Evolutionary conservation across 2,888 invertebrate species (phyloP).

Genomic region (Perizoma flavofasciatum): DNA sequence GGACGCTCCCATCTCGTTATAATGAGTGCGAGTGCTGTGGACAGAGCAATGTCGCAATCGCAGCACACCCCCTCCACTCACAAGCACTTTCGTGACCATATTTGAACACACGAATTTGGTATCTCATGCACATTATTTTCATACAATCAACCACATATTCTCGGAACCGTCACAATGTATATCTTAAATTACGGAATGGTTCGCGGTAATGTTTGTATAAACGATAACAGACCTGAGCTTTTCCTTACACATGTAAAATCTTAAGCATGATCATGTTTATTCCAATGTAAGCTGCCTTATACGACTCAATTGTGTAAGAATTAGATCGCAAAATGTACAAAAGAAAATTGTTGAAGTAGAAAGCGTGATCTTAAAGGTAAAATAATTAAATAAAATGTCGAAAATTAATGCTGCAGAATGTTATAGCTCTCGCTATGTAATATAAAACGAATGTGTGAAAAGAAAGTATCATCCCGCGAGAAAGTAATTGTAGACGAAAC

Average conservation of each 20-base stretch:
- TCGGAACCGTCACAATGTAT: conserved; percentile 33
- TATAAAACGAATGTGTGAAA: conserved; percentile 56
- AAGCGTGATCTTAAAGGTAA: conserved; percentile 46
- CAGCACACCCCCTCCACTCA: conserved; percentile 39
- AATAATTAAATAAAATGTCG: conserved; percentile 43
- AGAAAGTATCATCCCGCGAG: conserved; percentile 55
- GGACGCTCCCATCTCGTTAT: conserved; percentile 56
- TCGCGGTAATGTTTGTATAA: conserved; percentile 27
- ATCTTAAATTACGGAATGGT: conserved; percentile 26
- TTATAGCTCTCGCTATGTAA: conserved; percentile 43
- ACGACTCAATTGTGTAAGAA: conserved; percentile 4
- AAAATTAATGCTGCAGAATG: conserved; percentile 42
- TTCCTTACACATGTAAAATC: too few species aligned
- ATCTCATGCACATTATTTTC: conserved; percentile 36
- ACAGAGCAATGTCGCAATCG: conserved; percentile 47
- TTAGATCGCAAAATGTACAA: conserved; percentile 16
- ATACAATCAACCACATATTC: conserved; percentile 39
- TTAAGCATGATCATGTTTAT: too few species aligned
- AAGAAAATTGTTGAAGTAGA: conserved; percentile 38
- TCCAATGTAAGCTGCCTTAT: too few species aligned
- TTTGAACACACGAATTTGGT: conserved; percentile 40
- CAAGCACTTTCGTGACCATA: conserved; percentile 38
- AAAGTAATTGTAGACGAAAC: conserved; percentile 51
- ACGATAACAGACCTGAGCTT: conserved; percentile 7
- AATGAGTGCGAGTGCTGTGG: conserved; percentile 45